These are phyloP conservation scores for Nerophis ophidion DNA, from an alignment of 2,113 vertebrate species.

Conservation along the genomic window DNA sequence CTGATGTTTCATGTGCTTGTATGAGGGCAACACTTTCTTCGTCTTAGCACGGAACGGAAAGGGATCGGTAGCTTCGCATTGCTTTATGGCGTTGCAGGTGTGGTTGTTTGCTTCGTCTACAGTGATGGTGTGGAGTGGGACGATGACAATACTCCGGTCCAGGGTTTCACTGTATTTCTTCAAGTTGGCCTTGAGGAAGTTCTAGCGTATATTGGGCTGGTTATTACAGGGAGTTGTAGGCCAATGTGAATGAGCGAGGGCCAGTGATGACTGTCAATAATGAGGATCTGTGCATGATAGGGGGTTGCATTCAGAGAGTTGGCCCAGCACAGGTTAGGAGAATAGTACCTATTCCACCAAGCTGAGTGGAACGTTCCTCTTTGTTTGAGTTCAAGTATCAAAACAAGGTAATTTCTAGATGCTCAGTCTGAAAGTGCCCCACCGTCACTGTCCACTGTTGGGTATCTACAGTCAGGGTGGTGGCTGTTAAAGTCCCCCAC, in stretches of 20 bases:
- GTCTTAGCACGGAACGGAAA: neutral
- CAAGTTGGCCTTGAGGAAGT: neutral
- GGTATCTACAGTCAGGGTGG: no score
- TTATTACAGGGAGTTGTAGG: neutral
- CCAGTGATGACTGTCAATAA: no score
- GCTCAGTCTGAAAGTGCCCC: no score
- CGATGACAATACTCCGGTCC: neutral
- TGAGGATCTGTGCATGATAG: no score
- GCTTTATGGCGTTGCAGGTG: neutral
- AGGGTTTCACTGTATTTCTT: neutral
- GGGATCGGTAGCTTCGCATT: neutral
- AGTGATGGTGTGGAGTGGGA: constrained; percentile 3
- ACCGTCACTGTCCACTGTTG: no score
- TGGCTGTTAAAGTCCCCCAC: neutral
- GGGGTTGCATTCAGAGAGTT: no score
- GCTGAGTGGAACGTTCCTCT: no score
- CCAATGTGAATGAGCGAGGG: neutral
- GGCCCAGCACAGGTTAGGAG: no score
- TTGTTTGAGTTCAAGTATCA: no score
- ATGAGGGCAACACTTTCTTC: neutral
- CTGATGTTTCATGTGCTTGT: neutral
- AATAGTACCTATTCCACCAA: no score
- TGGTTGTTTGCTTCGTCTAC: neutral
- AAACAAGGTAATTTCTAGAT: no score
- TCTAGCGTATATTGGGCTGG: neutral